Conservation (phyloP, 2,888 invertebrate species). For the Cerastoderma edule region DNA sequence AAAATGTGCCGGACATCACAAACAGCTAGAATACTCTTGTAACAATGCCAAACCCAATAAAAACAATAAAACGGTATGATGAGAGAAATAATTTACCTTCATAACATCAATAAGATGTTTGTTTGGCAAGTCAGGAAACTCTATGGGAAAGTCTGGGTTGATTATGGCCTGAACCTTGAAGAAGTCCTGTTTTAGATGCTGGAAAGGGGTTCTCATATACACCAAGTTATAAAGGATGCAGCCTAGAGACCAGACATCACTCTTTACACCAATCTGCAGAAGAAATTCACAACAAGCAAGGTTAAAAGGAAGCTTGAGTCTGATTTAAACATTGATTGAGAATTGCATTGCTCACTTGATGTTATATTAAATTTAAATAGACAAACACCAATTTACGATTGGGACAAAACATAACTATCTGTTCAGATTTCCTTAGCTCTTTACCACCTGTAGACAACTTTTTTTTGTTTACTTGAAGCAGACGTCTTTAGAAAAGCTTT, state of each 20-base stretch:
- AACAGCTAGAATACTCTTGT: too few relatives aligned
- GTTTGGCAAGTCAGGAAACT: slow-evolving; percentile 87
- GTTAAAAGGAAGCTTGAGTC: too few relatives aligned
- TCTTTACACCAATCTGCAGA: slow-evolving; percentile 92
- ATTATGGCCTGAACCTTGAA: slow-evolving; percentile 92
- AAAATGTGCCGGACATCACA: not conserved
- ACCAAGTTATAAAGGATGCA: slow-evolving; percentile 97
- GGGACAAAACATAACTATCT: too few relatives aligned
- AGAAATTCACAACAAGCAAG: slow-evolving; percentile 6
- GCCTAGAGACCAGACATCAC: slow-evolving; percentile 99
- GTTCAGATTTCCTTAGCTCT: too few relatives aligned
- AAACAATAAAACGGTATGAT: not conserved
- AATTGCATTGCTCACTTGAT: too few relatives aligned
- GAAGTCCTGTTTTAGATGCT: slow-evolving; percentile 89
- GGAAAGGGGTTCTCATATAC: slow-evolving; percentile 95
- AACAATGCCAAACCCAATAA: too few relatives aligned
- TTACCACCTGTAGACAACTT: too few relatives aligned
- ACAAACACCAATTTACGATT: too few relatives aligned
- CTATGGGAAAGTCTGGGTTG: slow-evolving; percentile 89
- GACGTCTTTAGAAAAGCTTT: too few relatives aligned
- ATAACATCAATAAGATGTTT: slow-evolving; percentile 81
- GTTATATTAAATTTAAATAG: too few relatives aligned
- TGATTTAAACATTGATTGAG: too few relatives aligned
- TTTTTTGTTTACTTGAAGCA: too few relatives aligned
- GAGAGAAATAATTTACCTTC: slow-evolving; percentile 65